Conservation (phyloP, 2,888 invertebrate species). For the Papilio gigon region DNA sequence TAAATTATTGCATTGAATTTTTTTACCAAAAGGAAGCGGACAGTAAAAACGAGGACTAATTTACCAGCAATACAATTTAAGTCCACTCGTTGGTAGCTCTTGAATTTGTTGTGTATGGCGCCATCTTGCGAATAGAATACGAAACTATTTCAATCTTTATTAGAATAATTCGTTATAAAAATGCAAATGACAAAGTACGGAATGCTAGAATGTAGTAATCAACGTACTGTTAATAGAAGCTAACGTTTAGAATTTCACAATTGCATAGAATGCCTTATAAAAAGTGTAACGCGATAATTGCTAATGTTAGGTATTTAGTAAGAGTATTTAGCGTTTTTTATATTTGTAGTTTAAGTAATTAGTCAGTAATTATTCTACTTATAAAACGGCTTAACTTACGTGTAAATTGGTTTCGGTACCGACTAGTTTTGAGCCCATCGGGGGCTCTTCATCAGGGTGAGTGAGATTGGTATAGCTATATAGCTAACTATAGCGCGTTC, state of each 20-base stretch:
- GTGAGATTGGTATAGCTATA: too few relatives aligned
- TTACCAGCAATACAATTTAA: not conserved
- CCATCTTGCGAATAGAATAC: not conserved
- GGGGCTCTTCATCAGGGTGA: too few relatives aligned
- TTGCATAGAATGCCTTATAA: conserved; percentile 11
- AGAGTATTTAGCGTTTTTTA: conserved; percentile 3
- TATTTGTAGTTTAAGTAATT: not conserved
- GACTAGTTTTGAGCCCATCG: too few relatives aligned
- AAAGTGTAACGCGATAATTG: conserved; percentile 15
- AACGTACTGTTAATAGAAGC: conserved; percentile 2
- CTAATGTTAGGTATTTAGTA: conserved; percentile 13
- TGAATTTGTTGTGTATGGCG: not conserved
- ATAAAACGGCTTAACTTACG: too few relatives aligned
- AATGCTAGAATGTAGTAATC: not conserved
- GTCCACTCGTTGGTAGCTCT: not conserved
- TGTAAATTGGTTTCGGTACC: too few relatives aligned
- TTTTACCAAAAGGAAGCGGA: not conserved
- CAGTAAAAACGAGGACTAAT: not conserved
- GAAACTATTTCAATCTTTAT: not conserved
- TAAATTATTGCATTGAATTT: not conserved
- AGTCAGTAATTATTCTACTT: not conserved
- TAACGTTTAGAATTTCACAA: conserved; percentile 10
- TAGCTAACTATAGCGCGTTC: too few relatives aligned
- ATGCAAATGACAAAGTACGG: not conserved
- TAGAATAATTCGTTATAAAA: not conserved